Conservation (phyloP, 1,140 invertebrate species). For the Solenopsis fugax region DNA sequence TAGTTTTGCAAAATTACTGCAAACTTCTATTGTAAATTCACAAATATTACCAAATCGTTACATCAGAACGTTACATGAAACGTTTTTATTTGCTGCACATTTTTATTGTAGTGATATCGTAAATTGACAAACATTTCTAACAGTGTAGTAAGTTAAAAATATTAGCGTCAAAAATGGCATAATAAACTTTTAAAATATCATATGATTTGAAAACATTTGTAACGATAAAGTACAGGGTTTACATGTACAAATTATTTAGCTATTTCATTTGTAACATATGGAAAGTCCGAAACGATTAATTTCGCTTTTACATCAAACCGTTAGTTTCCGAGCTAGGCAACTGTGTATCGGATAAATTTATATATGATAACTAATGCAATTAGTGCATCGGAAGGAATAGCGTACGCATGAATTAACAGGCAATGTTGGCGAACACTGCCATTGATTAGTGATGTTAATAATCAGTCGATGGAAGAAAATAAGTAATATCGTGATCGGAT, state of each 20-base stretch:
- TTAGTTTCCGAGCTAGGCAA: conserved; percentile 27
- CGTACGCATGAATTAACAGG: conserved; percentile 33
- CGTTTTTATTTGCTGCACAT: too few relatives aligned
- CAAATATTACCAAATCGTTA: too few relatives aligned
- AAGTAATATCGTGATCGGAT: conserved; percentile 25
- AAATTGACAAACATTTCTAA: too few relatives aligned
- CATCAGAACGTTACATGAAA: too few relatives aligned
- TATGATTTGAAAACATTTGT: background rate
- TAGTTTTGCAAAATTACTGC: too few relatives aligned
- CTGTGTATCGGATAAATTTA: conserved; percentile 35
- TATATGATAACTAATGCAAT: conserved; percentile 54
- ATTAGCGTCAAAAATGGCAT: background rate
- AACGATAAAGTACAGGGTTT: background rate
- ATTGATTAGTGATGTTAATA: conserved; percentile 39
- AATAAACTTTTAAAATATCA: background rate
- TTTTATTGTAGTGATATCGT: too few relatives aligned
- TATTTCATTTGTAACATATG: conserved; percentile 26
- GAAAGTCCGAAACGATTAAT: conserved; percentile 1
- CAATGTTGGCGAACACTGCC: background rate
- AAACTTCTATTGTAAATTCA: too few relatives aligned
- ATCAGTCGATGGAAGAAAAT: conserved; percentile 45
- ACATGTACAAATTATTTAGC: background rate
- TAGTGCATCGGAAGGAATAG: conserved; percentile 48
- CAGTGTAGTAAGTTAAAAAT: conserved; percentile 3
- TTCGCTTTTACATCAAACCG: conserved; percentile 7